A percentile compares a stretch with the other conserved stretches of the same genome.
Conservation (phyloP, 2,888 invertebrate genomes). For the Acronicta leporina region DNA sequence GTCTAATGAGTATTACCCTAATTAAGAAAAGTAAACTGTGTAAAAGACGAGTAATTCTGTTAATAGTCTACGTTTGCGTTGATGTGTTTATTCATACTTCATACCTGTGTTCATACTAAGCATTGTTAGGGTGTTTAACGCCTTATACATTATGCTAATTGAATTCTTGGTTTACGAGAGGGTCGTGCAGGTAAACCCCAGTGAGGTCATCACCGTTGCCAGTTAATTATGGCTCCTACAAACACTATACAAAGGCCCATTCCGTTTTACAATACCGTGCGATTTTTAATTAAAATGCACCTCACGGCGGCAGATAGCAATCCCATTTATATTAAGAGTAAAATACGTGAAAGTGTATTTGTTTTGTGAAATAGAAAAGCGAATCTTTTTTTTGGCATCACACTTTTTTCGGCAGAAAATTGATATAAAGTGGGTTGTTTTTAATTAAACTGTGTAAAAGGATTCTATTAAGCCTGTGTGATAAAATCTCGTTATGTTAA, state of each 20-base stretch:
- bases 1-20: constrained; percentile 39
- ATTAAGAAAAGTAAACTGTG: constrained; percentile 35
- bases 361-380: constrained; percentile 19
- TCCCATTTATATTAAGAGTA: constrained; percentile 28
- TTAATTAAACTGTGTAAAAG: constrained; percentile 2
- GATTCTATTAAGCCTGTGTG: background rate
- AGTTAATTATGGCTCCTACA: constrained; percentile 70
- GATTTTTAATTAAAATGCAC: constrained; percentile 73
- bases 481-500: constrained; percentile 2
- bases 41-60: constrained; percentile 7
- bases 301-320: constrained; percentile 42
- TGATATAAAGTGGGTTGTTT: constrained; percentile 4
- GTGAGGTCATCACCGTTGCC: constrained; percentile 67
- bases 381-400: background rate
- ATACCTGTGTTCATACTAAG: constrained; percentile 9
- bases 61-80: constrained; percentile 15
- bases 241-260: constrained; percentile 67
- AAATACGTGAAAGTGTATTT: constrained; percentile 32
- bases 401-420: background rate
- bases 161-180: constrained; percentile 72
- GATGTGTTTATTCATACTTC: constrained; percentile 12
- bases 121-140: constrained; percentile 52
- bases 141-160: constrained; percentile 75
- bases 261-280: constrained; percentile 69
- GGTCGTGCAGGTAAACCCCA: constrained; percentile 64